Evolutionary conservation across 1,140 invertebrate species (phyloP), one percentile per base, ranked within the genome.

Genomic region (Campoletis sonorensis): DNA sequence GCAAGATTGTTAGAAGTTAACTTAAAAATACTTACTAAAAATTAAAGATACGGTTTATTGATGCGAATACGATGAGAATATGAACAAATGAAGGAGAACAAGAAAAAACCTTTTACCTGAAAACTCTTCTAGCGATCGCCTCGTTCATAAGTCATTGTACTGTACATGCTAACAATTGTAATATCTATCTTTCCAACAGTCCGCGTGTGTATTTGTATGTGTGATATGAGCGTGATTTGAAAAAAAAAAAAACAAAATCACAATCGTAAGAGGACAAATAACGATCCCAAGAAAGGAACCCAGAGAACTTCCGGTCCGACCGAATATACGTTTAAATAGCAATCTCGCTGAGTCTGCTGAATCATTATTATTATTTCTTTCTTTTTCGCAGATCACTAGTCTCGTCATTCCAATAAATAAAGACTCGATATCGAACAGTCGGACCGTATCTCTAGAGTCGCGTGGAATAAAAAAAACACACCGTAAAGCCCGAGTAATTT

Each of bases 11-110:
- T 72, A 78, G 80, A 75, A 21, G 82, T 79, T 80, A 78, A 85
- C 80, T 81, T 86, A 79, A 79, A 54, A 82, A 70, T 81, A 80
- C 84, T 77, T 64, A 70, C 71, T 68, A 67, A 23, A 80, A 78
- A 77, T 54, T 79, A 76, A 58, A 80, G 27, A 51, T 81, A 68
- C 71, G 73, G 45, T 51, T 70, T 4, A 26, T n/a, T 27, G 40
- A 54, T 51, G 40, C 40, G 11, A 45, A 75, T 49, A 64, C 23
- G 61, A 23, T 4, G 61, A 64, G 13, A 64, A 64, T 64, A 10
- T 45, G 40, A 51, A 51, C 18, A 15, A 16, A 75, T 49, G 40
- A 49, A 26, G 23, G 33, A 11, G 33, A 30, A 18, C 15, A 70
- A 15, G 16, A 70, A 70, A 33, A 33, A 70, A 70, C 30, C 2